phyloP scores from a whole-genome alignment of 2,113 vertebrate species.

The Bolborhynchus lineola region DNA sequence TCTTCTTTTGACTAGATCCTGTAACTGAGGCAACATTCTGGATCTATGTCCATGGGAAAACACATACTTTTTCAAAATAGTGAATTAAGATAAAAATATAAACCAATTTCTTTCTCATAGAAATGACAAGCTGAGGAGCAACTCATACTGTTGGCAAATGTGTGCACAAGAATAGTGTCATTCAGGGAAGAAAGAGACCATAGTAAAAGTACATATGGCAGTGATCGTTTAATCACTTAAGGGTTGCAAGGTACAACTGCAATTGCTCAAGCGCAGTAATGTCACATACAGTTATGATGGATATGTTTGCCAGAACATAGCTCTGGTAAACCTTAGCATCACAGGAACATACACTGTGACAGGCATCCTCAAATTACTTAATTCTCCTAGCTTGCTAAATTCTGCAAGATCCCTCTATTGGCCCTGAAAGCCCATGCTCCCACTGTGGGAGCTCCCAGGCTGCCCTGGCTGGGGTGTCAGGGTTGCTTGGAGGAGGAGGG shows the following conservation, averaged over 20 bases:
- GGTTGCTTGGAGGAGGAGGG: accelerated
- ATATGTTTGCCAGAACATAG: background rate
- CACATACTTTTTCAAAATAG: background rate
- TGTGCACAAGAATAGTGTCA: background rate
- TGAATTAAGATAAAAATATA: background rate
- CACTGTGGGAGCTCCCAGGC: background rate
- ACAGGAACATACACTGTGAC: background rate
- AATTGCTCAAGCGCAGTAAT: background rate
- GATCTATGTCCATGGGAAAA: background rate
- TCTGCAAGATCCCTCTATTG: background rate
- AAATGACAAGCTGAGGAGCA: background rate
- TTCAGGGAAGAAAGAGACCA: background rate
- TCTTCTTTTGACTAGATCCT: background rate
- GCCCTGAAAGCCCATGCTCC: accelerated
- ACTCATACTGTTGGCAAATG: background rate
- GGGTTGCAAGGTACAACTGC: background rate
- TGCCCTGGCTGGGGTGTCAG: background rate
- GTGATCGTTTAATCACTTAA: background rate
- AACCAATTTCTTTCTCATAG: background rate
- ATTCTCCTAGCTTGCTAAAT: background rate
- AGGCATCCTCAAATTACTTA: background rate
- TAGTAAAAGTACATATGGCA: background rate
- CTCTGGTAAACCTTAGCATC: background rate
- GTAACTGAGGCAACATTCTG: background rate
- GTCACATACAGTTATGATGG: background rate